Base-by-base conservation (phyloP, 2,797 vertebrate species). In the Manis crassicaudata region DNA sequence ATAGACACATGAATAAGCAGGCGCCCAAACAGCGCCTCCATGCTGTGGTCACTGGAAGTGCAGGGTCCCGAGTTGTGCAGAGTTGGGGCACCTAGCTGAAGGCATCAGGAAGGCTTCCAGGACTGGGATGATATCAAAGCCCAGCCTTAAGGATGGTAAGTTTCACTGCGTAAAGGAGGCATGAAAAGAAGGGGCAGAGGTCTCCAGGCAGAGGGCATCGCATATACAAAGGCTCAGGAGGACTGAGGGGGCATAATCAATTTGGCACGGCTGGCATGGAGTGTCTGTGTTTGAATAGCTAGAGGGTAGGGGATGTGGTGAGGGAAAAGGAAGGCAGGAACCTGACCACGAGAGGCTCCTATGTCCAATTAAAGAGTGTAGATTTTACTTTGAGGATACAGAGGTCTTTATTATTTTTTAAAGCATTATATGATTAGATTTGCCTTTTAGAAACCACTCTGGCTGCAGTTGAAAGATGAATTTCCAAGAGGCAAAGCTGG, bases 21-120 rank as follows among this genome's bases (percentile, higher is more conserved):
- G 27, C 4, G 12, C 43, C 10, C 11, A 2, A 11, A 4, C 3
- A 1, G 35, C 0, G 10, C 10, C 7, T 8, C 0, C 1, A 7
- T 1, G 27, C 56, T 32, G 0, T 54, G 50, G 10, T 11, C 17
- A 1, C 25, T 2, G 6, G 46, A 17, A 32, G n/a, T 3, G 23
- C 23, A 21, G 46, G 62, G 23, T 63, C 21, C 27, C 7, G 3
- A 2, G 80, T 17, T 3, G 7, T 1, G 18, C 50, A 23, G 58
- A 40, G 27, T 8, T 29, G 58, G 58, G 63, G 75, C 12, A 9
- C 18, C 56, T 37, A n/a, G 56, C 2, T 18, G 37, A 52, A 21
- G 40, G 32, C 6, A 6, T 52, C 23, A 12, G 50, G 58, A 54
- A 90, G 46, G n/a, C 43, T 60, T 52, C 63, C 29, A 35, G 65